Evolutionary conservation across 2,888 invertebrate species (phyloP).

Genomic region (Cephus rjabovi): DNA sequence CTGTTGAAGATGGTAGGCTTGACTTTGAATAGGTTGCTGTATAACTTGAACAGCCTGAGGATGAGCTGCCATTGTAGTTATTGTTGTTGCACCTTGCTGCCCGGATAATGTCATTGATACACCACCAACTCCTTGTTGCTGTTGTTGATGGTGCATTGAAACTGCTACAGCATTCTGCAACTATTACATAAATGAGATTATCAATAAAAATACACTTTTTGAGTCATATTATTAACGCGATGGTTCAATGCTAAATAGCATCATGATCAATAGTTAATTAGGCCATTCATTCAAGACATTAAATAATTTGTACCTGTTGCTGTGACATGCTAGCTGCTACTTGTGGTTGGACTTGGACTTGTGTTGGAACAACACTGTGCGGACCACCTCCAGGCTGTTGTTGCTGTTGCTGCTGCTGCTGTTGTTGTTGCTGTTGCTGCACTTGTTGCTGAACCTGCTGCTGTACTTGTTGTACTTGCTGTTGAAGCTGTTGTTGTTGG

Average conservation of each 20-base stretch:
- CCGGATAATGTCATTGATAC: conserved; percentile 64
- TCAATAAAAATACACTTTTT: not conserved
- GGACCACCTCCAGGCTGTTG: conserved; percentile 51
- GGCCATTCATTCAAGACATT: not conserved
- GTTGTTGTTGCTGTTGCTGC: conserved; percentile 48
- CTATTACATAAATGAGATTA: conserved; percentile 20
- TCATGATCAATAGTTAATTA: not conserved
- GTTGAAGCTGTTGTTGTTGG: conserved; percentile 60
- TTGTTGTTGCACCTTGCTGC: conserved; percentile 70
- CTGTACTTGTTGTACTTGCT: conserved; percentile 45
- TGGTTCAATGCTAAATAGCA: not conserved
- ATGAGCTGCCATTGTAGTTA: conserved; percentile 82
- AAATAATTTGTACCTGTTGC: conserved; percentile 53
- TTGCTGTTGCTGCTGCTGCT: conserved; percentile 38
- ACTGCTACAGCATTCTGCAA: conserved; percentile 65
- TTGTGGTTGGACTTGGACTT: conserved; percentile 63
- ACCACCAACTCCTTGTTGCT: conserved; percentile 67
- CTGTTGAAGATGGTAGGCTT: conserved; percentile 79
- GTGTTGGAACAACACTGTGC: conserved; percentile 59
- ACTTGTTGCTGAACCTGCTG: conserved; percentile 34
- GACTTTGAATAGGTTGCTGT: conserved; percentile 82
- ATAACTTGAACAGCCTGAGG: conserved; percentile 84
- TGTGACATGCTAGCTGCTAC: conserved; percentile 67
- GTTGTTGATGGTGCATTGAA: conserved; percentile 69
- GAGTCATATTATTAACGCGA: not conserved